Base-by-base conservation (phyloP, 2,113 vertebrate species). In the Alligator mississippiensis region DNA sequence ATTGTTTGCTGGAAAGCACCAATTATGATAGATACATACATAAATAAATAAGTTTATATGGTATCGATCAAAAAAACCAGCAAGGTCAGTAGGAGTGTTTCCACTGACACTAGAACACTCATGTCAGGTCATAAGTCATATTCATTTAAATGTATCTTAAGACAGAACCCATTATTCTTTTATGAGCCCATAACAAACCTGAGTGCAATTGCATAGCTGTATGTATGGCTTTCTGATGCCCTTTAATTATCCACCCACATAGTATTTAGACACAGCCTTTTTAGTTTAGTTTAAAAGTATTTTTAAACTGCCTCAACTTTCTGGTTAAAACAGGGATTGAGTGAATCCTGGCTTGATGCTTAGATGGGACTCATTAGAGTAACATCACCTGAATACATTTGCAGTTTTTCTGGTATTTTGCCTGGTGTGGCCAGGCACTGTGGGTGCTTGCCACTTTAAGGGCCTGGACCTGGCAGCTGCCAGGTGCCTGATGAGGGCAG, bases 1-100 rank as follows among this genome's bases (percentile, higher is more conserved):
- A 47, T 47, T 47, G 6, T 74, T 80, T 85, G 84, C 88, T 90
- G 74, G 77, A 85, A 94, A 66, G 77, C 82, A 90, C 88, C 93
- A 81, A 87, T 91, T 90, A 77, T 21, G 13, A 47, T 34, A 93
- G 77, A 81, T 87, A 85, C 93, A 88, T 85, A 74, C 25, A 34
- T 38, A 6, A 47, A 47, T 47, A 47, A 47, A 47, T 9, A 47
- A 47, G 58, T 63, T 93, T 87, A 61, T 60, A 64, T 90, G 68
- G 21, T 30, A 60, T 85, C 85, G 80, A 83, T 70, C 70, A 60
- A 80, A 90, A 90, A 92, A 81, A 59, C 30, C 89, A 87, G 61
- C 77, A 38, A 12, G 89, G 27, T 10, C 54, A 90, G 68, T 77
- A 72, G 85, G 34, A 75, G 17, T 59, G 81, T 77, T 93, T 84